These are phyloP conservation scores for Mesorhabditis belari DNA, from an alignment of 2,888 invertebrate genomes.

Conservation along the genomic window DNA sequence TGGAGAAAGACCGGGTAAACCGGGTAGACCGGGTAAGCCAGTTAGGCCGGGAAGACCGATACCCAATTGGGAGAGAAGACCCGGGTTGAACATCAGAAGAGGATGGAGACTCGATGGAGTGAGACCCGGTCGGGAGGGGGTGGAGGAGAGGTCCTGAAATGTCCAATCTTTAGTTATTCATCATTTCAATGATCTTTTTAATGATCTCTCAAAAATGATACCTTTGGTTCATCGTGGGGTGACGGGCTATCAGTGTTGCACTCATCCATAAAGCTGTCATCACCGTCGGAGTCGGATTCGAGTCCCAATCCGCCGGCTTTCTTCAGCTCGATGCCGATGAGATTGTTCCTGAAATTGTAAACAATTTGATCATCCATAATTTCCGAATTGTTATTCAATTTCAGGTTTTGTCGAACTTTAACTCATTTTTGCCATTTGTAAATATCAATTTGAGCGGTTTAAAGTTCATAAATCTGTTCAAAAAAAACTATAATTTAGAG, in stretches of 20 bases:
- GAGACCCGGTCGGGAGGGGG: neutral
- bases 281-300: slow-evolving; percentile 19
- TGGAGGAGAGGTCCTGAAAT: neutral
- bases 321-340: slow-evolving; percentile 30
- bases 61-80: slow-evolving; percentile 11
- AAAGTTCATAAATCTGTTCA: too few species aligned
- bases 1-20: neutral
- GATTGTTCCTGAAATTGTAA: slow-evolving; percentile 26
- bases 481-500: too few species aligned
- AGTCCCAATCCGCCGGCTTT: slow-evolving; percentile 14
- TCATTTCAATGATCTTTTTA: too few species aligned
- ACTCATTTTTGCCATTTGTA: neutral
- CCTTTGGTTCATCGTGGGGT: slow-evolving; percentile 29
- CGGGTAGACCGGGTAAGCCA: neutral
- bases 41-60: too few species aligned
- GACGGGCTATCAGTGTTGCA: slow-evolving; percentile 35
- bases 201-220: slow-evolving; percentile 12
- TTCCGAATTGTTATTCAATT: too few species aligned
- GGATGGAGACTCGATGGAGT: slow-evolving; percentile 9
- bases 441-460: too few species aligned
- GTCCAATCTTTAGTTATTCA: too few species aligned
- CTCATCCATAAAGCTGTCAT: slow-evolving; percentile 32
- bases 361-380: neutral
- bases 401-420: neutral
- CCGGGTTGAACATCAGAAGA: slow-evolving; percentile 31